Conservation (phyloP, 2,113 vertebrate species). For the Anguilla japonica region DNA sequence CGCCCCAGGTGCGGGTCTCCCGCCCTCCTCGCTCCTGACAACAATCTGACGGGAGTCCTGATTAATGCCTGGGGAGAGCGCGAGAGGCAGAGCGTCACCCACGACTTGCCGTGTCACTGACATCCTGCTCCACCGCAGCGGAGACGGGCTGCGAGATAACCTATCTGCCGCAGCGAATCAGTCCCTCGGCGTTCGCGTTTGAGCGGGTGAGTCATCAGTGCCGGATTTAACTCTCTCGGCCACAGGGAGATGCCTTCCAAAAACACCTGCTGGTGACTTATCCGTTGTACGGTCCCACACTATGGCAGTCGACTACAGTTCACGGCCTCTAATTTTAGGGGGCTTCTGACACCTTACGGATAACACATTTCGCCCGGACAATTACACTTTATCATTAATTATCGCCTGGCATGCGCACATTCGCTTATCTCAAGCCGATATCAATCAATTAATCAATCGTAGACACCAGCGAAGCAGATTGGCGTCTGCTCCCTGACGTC, state of each 20-base stretch:
- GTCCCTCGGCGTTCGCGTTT: constrained; percentile 43
- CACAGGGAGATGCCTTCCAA: background rate
- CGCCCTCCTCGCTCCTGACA: background rate
- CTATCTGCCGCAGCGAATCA: constrained; percentile 47
- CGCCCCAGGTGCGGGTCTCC: background rate
- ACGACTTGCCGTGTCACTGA: background rate
- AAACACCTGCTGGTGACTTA: background rate
- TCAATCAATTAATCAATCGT: background rate
- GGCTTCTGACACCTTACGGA: background rate
- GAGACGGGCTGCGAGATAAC: background rate
- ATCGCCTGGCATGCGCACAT: background rate
- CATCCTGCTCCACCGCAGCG: background rate
- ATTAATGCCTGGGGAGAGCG: background rate
- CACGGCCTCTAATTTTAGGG: background rate
- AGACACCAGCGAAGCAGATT: background rate
- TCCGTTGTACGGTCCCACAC: background rate
- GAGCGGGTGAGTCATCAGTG: constrained; percentile 72
- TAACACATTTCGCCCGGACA: background rate
- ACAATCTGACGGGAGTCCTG: background rate
- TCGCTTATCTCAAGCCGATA: background rate
- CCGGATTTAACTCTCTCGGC: constrained; percentile 63
- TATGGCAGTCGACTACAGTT: background rate
- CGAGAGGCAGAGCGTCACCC: background rate
- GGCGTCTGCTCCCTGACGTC: no score
- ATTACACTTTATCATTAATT: background rate